Evolutionary conservation across 2,113 vertebrate genomes (phyloP), one percentile per base, ranked within the genome.

Genomic region (Tenrec ecaudatus): DNA sequence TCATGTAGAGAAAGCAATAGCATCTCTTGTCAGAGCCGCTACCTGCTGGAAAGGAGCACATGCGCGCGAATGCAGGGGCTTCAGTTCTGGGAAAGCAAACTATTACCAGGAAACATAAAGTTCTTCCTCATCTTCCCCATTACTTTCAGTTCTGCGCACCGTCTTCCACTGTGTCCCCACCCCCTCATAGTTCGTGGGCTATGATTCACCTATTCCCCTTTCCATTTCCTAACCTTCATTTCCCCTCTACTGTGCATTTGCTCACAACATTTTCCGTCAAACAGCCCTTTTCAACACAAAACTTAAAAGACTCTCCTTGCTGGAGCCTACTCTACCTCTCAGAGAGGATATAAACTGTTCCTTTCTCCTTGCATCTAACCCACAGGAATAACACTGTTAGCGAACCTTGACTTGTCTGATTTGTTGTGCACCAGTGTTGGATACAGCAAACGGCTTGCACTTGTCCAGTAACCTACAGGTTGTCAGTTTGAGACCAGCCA

Each of bases 321-420:
- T 58, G 62, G 91, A 78, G 33, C 8, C 25, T 29, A 79, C 36
- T 47, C 77, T 83, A 33, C 83, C 36, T 78, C n/a, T 29, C 33
- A 31, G 27, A 57, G n/a, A 27, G 23, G 53, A 92, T n/a, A 92
- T n/a, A 92, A 85, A 77, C 16, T 66, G 16, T 8, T 86, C 69
- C 62, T 91, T 81, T 73, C 76, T 89, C 81, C 82, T 94, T 64
- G 75, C 27, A 60, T 80, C 90, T 47, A 62, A 40, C 57, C 23
- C n/a, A 38, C 47, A 89, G 38, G 43, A 43, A 89, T 22, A 60
- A 77, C 1, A 43, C 17, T 25, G 10, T 47, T 27, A 64, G 12
- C 6, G 47, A 53, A 14, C 11, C 47, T 53, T 53, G 47, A 53
- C 47, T 53, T 10, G 47, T 53, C 47, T 53, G 6, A 10, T 53